These are phyloP conservation scores for Drosophila carrolli DNA, from an alignment of 1,140 invertebrate species.

Conservation along the genomic window DNA sequence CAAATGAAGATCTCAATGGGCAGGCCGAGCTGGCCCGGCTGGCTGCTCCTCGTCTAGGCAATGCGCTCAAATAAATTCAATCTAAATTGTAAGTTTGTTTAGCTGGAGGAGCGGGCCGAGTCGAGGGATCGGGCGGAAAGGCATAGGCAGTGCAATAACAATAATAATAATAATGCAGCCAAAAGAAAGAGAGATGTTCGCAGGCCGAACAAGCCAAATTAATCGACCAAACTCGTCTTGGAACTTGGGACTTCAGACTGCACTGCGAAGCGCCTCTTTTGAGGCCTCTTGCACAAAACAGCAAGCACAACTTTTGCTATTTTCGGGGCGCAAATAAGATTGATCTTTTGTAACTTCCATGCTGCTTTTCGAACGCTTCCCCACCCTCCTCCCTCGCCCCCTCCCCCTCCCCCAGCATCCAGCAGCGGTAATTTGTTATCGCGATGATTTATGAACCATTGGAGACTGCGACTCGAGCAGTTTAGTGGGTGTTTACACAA, in stretches of 20 bases:
- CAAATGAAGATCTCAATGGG: conserved; percentile 83
- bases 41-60: conserved; percentile 77
- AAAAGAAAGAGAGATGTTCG: conserved; percentile 60
- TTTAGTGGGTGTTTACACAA: conserved; percentile 83
- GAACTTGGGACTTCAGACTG: not conserved
- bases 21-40: conserved; percentile 30
- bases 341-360: conserved; percentile 83
- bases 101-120: conserved; percentile 47
- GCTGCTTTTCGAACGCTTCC: conserved; percentile 51
- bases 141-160: conserved; percentile 38
- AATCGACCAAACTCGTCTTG: conserved; percentile 32
- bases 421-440: conserved; percentile 83
- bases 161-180: conserved; percentile 56
- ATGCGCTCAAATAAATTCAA: conserved; percentile 82
- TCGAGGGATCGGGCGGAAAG: conserved; percentile 4
- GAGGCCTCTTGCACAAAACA: too few species aligned
- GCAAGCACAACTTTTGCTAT: conserved; percentile 51
- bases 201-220: conserved; percentile 48
- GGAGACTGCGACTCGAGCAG: conserved; percentile 43
- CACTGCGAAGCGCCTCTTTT: too few species aligned
- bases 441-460: conserved; percentile 83
- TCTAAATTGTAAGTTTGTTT: conserved; percentile 84
- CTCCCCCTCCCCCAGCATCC: conserved; percentile 16
- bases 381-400: not conserved
- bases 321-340: conserved; percentile 79